Evolutionary conservation across 1,140 invertebrate species (phyloP), one percentile per base, ranked within the genome.

Genomic region (Drosophila triauraria): DNA sequence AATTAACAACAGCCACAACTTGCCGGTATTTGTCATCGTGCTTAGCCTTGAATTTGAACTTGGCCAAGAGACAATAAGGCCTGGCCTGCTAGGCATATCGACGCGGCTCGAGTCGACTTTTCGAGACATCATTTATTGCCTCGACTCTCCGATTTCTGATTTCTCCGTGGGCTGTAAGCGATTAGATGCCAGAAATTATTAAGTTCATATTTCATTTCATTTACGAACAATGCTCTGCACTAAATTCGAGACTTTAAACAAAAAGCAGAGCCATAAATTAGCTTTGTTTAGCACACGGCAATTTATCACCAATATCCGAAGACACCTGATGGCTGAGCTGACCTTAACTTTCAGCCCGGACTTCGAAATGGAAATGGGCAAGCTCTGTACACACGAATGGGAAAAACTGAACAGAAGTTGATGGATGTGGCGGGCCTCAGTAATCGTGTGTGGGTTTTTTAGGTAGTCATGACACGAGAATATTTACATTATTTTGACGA

Each of bases 11-110:
- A 47, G 46, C 40, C 51, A 62, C 38, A 70, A 44, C 68, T 71
- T 57, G 30, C 58, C 77, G 72, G 56, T 27, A 46, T 71, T 74
- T 77, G 58, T 70, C 69, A 65, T 78, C 65, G 65, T 72, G 78
- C 62, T 84, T 90, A 88, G 84, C 84, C 85, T 88, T 90, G 85
- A 88, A 84, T 88, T 88, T 88, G 85, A 88, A 88, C 85, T 88
- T 88, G 85, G 63, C 75, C 76, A 81, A 84, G 71, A 63, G 68
- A 60, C 77, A 88, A 75, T 80, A 68, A 65, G 78, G 65, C 76
- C 68, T 56, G 78, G 65, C 75, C 64, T 56, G 50, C 59, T 78
- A 65, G 67, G 67, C 65, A 75, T 38, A 38, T 57, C 71, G 32
- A 35, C 32, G 32, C 10, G 32, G 32, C 32, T 35, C 10, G 32